phyloP scores from a whole-genome alignment of 2,888 invertebrate genomes.

The Dione vanillae region DNA sequence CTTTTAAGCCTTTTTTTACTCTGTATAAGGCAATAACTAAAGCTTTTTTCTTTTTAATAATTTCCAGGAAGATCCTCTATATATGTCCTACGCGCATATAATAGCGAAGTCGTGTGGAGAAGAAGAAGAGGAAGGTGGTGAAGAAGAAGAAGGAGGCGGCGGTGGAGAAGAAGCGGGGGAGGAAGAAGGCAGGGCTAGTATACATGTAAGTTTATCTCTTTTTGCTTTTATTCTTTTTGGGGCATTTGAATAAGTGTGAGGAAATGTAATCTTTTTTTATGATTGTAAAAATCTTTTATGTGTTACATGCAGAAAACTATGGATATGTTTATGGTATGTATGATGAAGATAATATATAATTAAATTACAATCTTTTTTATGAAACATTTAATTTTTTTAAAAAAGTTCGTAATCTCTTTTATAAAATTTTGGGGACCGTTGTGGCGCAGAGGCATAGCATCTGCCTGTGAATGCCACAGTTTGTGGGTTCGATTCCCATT shows the following conservation, averaged over 20 bases:
- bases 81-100: slow-evolving; percentile 99
- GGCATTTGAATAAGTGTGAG: not conserved
- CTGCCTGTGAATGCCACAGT: no score
- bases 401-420: no score
- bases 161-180: slow-evolving; percentile 84
- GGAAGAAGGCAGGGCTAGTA: slow-evolving; percentile 92
- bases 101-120: slow-evolving; percentile 99
- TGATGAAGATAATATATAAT: slow-evolving; percentile 1
- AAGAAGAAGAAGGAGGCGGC: slow-evolving; percentile 90
- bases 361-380: no score
- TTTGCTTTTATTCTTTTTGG: not conserved
- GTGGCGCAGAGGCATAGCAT: no score
- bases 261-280: slow-evolving; percentile 8
- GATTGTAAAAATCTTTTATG: not conserved
- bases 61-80: slow-evolving; percentile 93
- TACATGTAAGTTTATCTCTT: slow-evolving; percentile 89
- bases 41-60: not conserved
- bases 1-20: no score
- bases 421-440: no score
- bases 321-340: slow-evolving; percentile 79
- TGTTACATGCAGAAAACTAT: slow-evolving; percentile 77
- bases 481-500: no score
- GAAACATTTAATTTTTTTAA: no score
- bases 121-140: slow-evolving; percentile 98
- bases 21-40: no score